Evolutionary conservation across 2,113 vertebrate genomes (phyloP).

Genomic region (Romanogobio albipinnatus): DNA sequence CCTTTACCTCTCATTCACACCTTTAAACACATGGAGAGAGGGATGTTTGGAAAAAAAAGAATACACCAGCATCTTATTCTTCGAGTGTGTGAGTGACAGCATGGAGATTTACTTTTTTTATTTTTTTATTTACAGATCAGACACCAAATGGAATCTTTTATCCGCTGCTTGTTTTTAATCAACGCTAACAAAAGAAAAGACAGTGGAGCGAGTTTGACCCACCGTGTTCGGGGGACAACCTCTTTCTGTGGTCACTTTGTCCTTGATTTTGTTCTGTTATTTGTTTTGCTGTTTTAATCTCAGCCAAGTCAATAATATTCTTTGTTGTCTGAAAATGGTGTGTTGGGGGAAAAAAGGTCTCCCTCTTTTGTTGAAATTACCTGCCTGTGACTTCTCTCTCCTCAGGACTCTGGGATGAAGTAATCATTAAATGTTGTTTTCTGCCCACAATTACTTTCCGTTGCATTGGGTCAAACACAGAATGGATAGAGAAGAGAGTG

Average conservation of each 20-base stretch:
- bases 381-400: constrained; percentile 78
- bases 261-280: constrained; percentile 75
- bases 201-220: constrained; percentile 63
- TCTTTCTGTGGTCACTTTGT: constrained; percentile 74
- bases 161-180: constrained; percentile 75
- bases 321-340: constrained; percentile 82
- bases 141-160: constrained; percentile 61
- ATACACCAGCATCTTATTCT: constrained; percentile 36
- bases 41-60: constrained; percentile 33
- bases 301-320: constrained; percentile 83
- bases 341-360: constrained; percentile 70
- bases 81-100: constrained; percentile 36
- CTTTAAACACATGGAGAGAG: constrained; percentile 23
- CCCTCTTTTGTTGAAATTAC: constrained; percentile 77
- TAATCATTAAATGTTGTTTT: constrained; percentile 85
- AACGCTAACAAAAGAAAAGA: constrained; percentile 62
- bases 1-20: constrained; percentile 45
- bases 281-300: constrained; percentile 84
- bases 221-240: constrained; percentile 67
- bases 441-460: constrained; percentile 80
- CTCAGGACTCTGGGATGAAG: constrained; percentile 74
- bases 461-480: constrained; percentile 75
- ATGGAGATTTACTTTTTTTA: constrained; percentile 1
- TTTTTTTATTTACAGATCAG: constrained; percentile 57
- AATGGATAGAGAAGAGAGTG: constrained; percentile 61